Conservation (phyloP, 2,113 vertebrate genomes). For the Sander lucioperca region DNA sequence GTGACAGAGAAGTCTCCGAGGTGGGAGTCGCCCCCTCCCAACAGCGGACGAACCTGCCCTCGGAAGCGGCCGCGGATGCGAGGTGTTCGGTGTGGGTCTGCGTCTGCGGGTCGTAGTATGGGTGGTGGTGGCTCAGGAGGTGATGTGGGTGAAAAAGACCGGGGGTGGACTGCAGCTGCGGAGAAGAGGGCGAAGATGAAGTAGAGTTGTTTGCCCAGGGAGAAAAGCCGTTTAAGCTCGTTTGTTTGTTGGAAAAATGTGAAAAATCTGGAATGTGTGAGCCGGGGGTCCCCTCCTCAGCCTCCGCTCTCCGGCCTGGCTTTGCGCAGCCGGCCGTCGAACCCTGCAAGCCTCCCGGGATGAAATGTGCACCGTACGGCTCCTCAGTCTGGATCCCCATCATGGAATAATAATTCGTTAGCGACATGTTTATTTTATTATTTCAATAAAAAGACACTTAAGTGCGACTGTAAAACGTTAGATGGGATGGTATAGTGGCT, state of each 20-base stretch:
- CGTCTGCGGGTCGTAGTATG: conserved; percentile 70
- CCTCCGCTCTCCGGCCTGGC: conserved; percentile 65
- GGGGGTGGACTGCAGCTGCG: conserved; percentile 70
- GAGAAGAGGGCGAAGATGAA: conserved; percentile 56
- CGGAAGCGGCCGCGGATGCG: conserved; percentile 54
- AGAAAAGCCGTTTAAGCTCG: conserved; percentile 70
- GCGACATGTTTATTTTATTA: conserved; percentile 85
- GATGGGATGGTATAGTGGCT: conserved; percentile 78
- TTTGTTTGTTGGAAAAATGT: conserved; percentile 76
- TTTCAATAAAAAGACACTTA: conserved; percentile 83
- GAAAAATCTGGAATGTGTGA: conserved; percentile 79
- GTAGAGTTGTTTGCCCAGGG: conserved; percentile 73
- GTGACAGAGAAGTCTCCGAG: conserved; percentile 56
- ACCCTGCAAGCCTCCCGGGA: conserved; percentile 78
- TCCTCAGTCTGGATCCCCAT: conserved; percentile 80
- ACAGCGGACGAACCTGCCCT: conserved; percentile 76
- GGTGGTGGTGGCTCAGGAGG: conserved; percentile 74
- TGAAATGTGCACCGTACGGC: conserved; percentile 79
- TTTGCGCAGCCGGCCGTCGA: conserved; percentile 73
- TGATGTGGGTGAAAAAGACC: conserved; percentile 76
- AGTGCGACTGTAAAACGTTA: conserved; percentile 81
- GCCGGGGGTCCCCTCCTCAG: conserved; percentile 68
- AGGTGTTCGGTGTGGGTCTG: conserved; percentile 72
- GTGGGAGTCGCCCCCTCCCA: conserved; percentile 73
- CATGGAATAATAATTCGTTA: conserved; percentile 85